Conservation (phyloP, 2,113 vertebrate species). For the Macheiramphus alcinus region DNA sequence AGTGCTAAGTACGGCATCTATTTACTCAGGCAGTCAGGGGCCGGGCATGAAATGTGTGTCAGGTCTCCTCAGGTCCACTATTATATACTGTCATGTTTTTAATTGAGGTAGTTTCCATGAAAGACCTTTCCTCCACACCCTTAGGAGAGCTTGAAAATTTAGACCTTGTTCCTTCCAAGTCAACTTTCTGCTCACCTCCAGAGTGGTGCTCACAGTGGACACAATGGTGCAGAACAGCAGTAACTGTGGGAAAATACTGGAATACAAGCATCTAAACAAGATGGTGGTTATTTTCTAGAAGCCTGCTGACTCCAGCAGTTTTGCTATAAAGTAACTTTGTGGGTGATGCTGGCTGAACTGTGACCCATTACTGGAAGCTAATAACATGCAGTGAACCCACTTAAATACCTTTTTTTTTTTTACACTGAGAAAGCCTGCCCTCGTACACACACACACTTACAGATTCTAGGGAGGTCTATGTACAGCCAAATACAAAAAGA, state of each 20-base stretch:
- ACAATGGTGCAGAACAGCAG: neutral
- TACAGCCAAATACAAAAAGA: neutral
- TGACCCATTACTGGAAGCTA: neutral
- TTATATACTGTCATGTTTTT: neutral
- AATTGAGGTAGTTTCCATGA: neutral
- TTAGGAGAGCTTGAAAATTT: neutral
- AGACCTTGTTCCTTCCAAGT: neutral
- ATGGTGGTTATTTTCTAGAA: neutral
- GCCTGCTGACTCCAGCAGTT: neutral
- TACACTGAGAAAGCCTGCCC: neutral
- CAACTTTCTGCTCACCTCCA: neutral
- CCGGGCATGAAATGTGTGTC: neutral
- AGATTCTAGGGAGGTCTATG: neutral
- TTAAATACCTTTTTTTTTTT: neutral
- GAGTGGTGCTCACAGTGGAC: neutral
- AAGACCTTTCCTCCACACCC: neutral
- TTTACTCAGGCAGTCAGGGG: neutral
- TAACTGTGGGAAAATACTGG: conserved; percentile 1
- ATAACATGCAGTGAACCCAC: neutral
- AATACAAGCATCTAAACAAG: neutral
- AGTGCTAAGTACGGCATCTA: neutral
- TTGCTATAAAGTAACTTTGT: neutral
- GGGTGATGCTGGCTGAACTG: neutral
- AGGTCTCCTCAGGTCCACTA: conserved; percentile 13
- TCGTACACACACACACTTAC: neutral